These are phyloP conservation scores for Microtus pennsylvanicus DNA, from an alignment of 2,113 vertebrate species.

Conservation along the genomic window DNA sequence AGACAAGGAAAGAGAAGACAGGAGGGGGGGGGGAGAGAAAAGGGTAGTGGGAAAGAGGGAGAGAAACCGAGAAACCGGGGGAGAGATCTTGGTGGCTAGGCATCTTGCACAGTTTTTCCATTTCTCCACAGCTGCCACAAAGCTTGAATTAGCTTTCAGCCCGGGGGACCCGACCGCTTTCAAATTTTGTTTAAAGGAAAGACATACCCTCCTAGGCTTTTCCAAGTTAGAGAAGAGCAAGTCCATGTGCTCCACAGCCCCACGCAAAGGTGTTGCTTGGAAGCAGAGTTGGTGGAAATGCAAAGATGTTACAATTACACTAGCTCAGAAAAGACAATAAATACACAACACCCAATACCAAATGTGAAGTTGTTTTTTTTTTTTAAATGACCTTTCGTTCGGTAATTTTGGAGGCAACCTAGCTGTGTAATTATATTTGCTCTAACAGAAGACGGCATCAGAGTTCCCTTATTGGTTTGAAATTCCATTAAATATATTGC, in stretches of 20 bases:
- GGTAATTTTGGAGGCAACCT: constrained; percentile 90
- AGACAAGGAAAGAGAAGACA: not conserved
- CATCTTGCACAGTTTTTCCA: not conserved
- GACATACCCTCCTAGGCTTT: constrained; percentile 35
- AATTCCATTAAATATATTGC: constrained; percentile 99
- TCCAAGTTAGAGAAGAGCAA: constrained; percentile 18
- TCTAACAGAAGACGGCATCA: constrained; percentile 90
- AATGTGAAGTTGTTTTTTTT: constrained; percentile 74
- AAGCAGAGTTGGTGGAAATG: constrained; percentile 45
- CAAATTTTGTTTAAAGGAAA: constrained; percentile 40
- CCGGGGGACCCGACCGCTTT: not conserved
- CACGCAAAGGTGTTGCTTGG: constrained; percentile 24
- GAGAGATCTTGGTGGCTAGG: not conserved
- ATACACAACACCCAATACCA: constrained; percentile 42
- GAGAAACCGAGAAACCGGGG: too few species aligned
- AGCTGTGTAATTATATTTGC: constrained; percentile 94
- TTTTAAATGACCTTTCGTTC: constrained; percentile 80
- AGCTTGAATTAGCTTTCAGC: constrained; percentile 55
- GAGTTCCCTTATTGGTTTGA: constrained; percentile 96
- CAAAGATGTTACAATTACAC: constrained; percentile 46
- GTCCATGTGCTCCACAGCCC: not conserved
- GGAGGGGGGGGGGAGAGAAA: not conserved
- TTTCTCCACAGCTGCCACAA: not conserved
- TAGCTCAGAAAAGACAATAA: constrained; percentile 58
- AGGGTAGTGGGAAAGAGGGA: not conserved